Conservation (phyloP, 1,140 invertebrate genomes). For the Periplaneta americana region DNA sequence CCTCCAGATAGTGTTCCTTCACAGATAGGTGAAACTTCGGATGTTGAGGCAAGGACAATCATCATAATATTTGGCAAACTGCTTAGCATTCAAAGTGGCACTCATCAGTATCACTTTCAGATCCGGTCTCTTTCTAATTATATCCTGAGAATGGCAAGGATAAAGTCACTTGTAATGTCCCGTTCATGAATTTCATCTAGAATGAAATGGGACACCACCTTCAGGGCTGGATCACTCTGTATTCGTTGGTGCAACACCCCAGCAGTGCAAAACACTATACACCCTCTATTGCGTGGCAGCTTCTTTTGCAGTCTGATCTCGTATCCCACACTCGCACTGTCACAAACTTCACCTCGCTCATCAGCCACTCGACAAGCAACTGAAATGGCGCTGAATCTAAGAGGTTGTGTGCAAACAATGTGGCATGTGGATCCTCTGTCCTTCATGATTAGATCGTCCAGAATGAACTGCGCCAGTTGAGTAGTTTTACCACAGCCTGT, state of each 20-base stretch:
- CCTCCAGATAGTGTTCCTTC: conserved; percentile 75
- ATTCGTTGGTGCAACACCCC: conserved; percentile 68
- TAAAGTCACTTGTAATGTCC: conserved; percentile 69
- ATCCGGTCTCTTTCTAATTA: conserved; percentile 53
- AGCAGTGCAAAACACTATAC: conserved; percentile 82
- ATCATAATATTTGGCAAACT: conserved; percentile 71
- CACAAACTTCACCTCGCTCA: conserved; percentile 71
- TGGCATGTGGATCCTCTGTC: conserved; percentile 67
- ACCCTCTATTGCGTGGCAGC: conserved; percentile 61
- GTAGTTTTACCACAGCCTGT: conserved; percentile 57
- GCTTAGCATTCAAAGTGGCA: conserved; percentile 80
- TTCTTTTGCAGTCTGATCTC: conserved; percentile 73
- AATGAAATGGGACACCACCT: conserved; percentile 63
- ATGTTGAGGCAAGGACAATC: conserved; percentile 77
- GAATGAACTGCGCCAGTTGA: conserved; percentile 81
- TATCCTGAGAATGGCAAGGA: conserved; percentile 67
- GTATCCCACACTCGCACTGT: conserved; percentile 73
- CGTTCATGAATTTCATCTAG: conserved; percentile 84
- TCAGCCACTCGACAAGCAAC: conserved; percentile 79
- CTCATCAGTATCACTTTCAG: conserved; percentile 90
- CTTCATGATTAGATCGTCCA: conserved; percentile 68
- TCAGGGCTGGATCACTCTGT: conserved; percentile 65
- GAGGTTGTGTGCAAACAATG: conserved; percentile 88
- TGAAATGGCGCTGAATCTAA: conserved; percentile 87
- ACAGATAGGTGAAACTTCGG: conserved; percentile 88